phyloP scores from a whole-genome alignment of 1,140 invertebrate genomes.

The Argopecten irradians region DNA sequence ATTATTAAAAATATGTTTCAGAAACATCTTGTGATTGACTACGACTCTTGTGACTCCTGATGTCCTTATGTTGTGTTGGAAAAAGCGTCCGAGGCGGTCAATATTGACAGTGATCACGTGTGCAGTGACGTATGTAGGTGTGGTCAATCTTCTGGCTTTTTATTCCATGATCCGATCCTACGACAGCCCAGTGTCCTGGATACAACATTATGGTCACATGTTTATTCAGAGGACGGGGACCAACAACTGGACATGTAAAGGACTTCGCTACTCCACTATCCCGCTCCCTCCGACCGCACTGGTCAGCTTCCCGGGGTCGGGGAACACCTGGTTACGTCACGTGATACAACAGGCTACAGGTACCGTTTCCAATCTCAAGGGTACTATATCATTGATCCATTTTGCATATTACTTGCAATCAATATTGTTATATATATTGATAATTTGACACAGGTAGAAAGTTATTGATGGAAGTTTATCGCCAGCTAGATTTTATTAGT shows the following conservation, averaged over 20 bases:
- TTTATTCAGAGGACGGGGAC: background rate
- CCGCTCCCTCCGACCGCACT: conserved; percentile 59
- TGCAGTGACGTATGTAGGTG: conserved; percentile 19
- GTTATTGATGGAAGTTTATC: too few relatives aligned
- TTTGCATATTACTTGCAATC: too few relatives aligned
- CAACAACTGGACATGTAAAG: conserved; percentile 37
- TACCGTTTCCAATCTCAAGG: conserved; percentile 32
- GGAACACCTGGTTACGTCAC: conserved; percentile 68
- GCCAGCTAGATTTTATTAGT: too few relatives aligned
- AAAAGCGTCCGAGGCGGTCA: conserved; percentile 13
- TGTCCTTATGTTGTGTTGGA: conserved; percentile 13
- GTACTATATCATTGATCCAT: background rate
- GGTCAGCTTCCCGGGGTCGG: conserved; percentile 66
- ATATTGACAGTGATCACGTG: background rate
- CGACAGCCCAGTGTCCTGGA: background rate
- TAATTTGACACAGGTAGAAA: too few relatives aligned
- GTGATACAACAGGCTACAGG: conserved; percentile 66
- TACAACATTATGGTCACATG: conserved; percentile 28
- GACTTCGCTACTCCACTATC: background rate
- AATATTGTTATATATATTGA: too few relatives aligned
- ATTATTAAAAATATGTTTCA: too few relatives aligned
- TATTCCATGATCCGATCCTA: conserved; percentile 18
- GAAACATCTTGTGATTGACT: too few relatives aligned
- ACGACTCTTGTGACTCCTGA: background rate
- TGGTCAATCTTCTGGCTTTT: conserved; percentile 32